phyloP scores from a whole-genome alignment of 1,140 invertebrate species.

The Lepidostoma basale region DNA sequence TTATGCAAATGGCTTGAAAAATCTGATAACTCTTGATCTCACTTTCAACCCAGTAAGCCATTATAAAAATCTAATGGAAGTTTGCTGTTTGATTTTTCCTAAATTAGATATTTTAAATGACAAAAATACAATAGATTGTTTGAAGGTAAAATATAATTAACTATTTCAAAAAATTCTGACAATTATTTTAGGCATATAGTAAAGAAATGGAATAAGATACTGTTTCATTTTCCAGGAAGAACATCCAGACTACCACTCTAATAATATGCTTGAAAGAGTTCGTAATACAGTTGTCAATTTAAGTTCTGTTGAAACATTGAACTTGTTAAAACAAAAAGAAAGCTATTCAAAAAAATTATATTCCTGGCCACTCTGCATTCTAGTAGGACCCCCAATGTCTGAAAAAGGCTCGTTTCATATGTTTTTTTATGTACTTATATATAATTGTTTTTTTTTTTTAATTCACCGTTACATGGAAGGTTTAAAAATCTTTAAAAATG shows the following conservation, averaged over 20 bases:
- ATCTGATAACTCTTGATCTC: neutral
- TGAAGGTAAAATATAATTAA: neutral
- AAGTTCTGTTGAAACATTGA: neutral
- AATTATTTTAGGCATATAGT: neutral
- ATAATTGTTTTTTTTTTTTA: neutral
- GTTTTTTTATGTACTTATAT: neutral
- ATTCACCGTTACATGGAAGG: neutral
- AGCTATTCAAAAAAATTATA: neutral
- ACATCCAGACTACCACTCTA: neutral
- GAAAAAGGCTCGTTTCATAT: neutral
- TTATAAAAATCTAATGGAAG: neutral
- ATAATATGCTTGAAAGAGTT: neutral
- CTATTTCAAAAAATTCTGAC: neutral
- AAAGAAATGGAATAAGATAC: neutral
- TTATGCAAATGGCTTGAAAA: neutral
- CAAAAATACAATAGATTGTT: neutral
- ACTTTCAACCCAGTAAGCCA: neutral
- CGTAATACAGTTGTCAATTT: neutral
- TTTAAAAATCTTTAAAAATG: too few species aligned
- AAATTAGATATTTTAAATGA: neutral
- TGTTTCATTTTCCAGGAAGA: neutral
- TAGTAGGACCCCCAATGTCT: neutral
- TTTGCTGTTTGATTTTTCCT: conserved; percentile 5
- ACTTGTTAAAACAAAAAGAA: neutral
- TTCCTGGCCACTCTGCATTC: conserved; percentile 5